phyloP scores from a whole-genome alignment of 1,140 invertebrate genomes.

The Drosophila parabipectinata region DNA sequence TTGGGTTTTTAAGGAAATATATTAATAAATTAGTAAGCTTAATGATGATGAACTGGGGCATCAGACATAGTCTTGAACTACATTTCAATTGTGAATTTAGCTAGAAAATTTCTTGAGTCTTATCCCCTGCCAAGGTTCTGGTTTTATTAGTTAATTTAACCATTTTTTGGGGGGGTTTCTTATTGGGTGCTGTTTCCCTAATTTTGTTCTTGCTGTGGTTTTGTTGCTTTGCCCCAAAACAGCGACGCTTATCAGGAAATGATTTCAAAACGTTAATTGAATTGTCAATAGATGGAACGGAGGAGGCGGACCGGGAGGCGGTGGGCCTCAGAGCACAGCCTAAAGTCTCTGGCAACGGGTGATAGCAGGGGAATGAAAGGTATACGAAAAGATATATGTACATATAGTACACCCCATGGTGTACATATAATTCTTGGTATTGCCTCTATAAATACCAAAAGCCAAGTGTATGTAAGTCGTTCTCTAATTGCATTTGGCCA shows the following conservation, averaged over 20 bases:
- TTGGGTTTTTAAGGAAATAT: no score
- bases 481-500: constrained; percentile 70
- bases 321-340: not conserved
- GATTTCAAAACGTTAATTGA: constrained; percentile 80
- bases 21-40: no score
- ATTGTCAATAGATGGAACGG: constrained; percentile 74
- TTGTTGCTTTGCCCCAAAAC: constrained; percentile 35
- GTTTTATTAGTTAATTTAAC: constrained; percentile 38
- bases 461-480: constrained; percentile 53
- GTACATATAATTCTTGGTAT: constrained; percentile 54
- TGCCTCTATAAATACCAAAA: constrained; percentile 73
- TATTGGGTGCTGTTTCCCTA: constrained; percentile 33
- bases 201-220: constrained; percentile 8
- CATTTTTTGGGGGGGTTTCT: constrained; percentile 9
- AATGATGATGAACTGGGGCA: no score
- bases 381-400: constrained; percentile 52
- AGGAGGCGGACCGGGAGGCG: constrained; percentile 16
- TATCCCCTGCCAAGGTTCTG: constrained; percentile 4
- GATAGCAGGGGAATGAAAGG: constrained; percentile 47
- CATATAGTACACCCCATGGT: constrained; percentile 5
- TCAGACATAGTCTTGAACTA: no score
- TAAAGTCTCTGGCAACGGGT: constrained; percentile 23
- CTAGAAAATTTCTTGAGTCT: no score
- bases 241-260: constrained; percentile 66
- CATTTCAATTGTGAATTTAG: no score